Evolutionary conservation across 1,140 invertebrate species (phyloP), one percentile per base, ranked within the genome.

Genomic region (Physella acuta): DNA sequence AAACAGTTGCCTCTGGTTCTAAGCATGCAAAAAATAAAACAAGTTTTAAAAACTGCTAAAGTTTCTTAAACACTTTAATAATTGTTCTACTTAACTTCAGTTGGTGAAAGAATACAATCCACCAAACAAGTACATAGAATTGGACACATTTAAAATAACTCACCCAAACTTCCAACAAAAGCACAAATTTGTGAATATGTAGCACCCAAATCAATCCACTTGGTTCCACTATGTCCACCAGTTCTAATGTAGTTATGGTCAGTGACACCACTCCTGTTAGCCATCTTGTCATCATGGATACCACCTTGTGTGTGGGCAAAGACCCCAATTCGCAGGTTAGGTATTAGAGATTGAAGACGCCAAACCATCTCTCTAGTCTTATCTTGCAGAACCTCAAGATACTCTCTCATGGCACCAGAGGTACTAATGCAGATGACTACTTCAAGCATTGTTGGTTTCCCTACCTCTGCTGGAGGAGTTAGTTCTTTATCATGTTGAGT

Each of bases 241-340:
- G 66, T 60, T n/a, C 66, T 53, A 28, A 59, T 68, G 30, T 68
- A 68, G 56, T 68, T 68, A 39, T 68, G 66, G 28, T 68, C 66
- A 52, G 30, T 60, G 30, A 36, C 26, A 37, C 66, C 60, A 28
- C 34, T 36, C 11, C 37, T 30, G 17, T 56, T 39, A n/a, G 16
- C 55, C 3, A 31, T 26, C 30, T 59, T 59, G 31, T 68, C 66
- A 55, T 68, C 66, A 51, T 68, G 66, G 37, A 68, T 68, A 30
- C 66, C 66, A n/a, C 66, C 66, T 37, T 68, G 66, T 20, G 66
- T 68, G 56, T 68, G 66, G 30, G 66, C 66, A 1, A 68, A n/a
- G 26, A 68, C 66, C 30, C 66, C 66, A 28, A 68, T 68, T 26
- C 66, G 66, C 24, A 68, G 56, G 33, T 58, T 58, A 30, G 66